Evolutionary conservation across 1,140 invertebrate genomes (phyloP), one percentile per base, ranked within the genome.

Genomic region (Penaeus chinensis): DNA sequence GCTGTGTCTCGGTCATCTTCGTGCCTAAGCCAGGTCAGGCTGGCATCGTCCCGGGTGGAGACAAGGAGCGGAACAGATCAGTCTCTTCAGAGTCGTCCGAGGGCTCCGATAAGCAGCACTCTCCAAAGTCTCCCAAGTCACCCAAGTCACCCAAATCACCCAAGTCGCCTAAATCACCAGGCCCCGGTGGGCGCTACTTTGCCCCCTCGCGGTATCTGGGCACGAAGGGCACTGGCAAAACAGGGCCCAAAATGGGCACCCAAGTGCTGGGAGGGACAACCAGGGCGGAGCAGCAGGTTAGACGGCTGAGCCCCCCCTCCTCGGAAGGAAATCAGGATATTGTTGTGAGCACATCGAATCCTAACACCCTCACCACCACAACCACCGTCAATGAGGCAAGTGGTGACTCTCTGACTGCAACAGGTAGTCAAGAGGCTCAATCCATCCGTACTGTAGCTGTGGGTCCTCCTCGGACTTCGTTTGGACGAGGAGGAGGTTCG

Each of bases 1-100:
- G 96, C 92, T 97, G 97, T 91, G 96, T 96, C 61, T 97, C 96
- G 77, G 97, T 98, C 16, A 98, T 98, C 91, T 97, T 95, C 91
- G 95, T 97, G 90, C 96, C 96, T 69, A 95, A 95, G 91, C 93
- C 93, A 88, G 94, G 94, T 85, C 90, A 90, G 81, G 74, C 91
- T 32, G 90, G 87, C 27, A 32, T 62, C 22, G 66, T 60, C n/a
- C 54, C 54, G 16, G 82, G 65, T 5, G 78, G 61, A 65, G 87
- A 83, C 54, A 89, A 91, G 54, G 88, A 90, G 66, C 63, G 89
- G 61, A 90, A 88, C 76, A 88, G 88, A 54, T 91, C 90, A 47
- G 89, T 90, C 47, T 91, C 90, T 74, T 90, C 90, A 22, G 91
- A 91, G 77, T 91, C 91, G 7, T 91, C 91, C 16, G 91, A 91